Evolutionary conservation across 2,888 invertebrate genomes (phyloP), one percentile per base, ranked within the genome.

Genomic region (Diabrotica balteata): DNA sequence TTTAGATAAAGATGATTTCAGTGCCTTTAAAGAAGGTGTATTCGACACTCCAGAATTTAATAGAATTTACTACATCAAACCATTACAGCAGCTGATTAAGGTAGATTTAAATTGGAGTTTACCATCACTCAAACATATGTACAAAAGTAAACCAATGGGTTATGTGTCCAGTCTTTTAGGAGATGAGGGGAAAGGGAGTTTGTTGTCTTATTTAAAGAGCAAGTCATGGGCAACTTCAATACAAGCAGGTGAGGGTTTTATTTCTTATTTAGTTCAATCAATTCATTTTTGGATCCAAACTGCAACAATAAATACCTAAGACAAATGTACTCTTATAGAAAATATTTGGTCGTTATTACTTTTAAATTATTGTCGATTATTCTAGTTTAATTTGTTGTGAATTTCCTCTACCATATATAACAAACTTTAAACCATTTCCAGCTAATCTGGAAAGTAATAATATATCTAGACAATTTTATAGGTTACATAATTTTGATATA

Each of bases 181-280:
- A 0, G 92, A 96, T 81, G 95, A 97, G 82, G 96, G 96, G 1
- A 89, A 90, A 77, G 94, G 94, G 65, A 94, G 94, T 74, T 84
- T 95, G n/a, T 87, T 93, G 3, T 90, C 92, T 0, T 93, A 91
- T 79, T 84, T 95, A 32, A 88, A 91, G 66, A 90, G 90, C 77
- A 46, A 51, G 7, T 44, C 67, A 32, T 62, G 60, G 51, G 47
- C 49, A 11, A 59, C 54, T 47, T 58, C 59, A 59, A 17, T 59
- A 10, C 43, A 58, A 44, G 51, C 42, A 44, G 57, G 32, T 42
- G 47, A 59, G 10, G 9, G 55, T 4, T 49, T 53, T 53, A 5
- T 49, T 7, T 32, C 22, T 1, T 47, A 8, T 32, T 32, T 4
- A 32, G 32, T 32, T 32, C 32, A 32, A 32, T 32, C 1, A 4